These are phyloP conservation scores for Lasioglossum malachurum DNA, from an alignment of 2,888 invertebrate species.

Conservation along the genomic window DNA sequence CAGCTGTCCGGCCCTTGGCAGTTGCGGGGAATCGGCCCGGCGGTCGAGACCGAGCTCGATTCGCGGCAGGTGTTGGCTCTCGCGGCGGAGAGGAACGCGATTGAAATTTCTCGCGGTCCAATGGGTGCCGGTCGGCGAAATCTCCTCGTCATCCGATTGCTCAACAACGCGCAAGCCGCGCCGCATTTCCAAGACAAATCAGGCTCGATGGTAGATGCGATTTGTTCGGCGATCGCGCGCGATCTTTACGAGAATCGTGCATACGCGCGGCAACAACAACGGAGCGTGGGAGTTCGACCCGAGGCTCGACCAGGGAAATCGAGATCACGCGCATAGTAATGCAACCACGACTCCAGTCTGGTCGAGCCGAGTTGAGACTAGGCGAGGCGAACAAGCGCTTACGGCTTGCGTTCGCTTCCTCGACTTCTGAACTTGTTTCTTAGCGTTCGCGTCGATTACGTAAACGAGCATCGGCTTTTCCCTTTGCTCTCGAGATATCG, in stretches of 20 bases:
- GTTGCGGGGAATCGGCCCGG: constrained; percentile 23
- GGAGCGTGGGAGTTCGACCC: constrained; percentile 69
- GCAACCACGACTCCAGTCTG: constrained; percentile 23
- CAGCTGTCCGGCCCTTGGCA: constrained; percentile 49
- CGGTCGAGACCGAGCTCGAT: background rate
- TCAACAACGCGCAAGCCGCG: background rate
- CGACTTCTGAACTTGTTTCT: constrained; percentile 61
- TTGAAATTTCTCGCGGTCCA: constrained; percentile 47
- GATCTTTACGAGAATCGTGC: constrained; percentile 58
- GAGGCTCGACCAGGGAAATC: constrained; percentile 66
- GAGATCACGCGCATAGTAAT: constrained; percentile 64
- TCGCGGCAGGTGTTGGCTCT: constrained; percentile 46
- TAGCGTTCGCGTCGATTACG: constrained; percentile 44
- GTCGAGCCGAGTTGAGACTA: background rate
- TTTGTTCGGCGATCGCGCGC: constrained; percentile 51
- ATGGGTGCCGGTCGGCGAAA: constrained; percentile 5
- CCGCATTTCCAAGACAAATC: constrained; percentile 49
- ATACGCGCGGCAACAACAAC: constrained; percentile 43
- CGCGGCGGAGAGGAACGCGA: constrained; percentile 26
- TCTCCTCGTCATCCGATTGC: constrained; percentile 24
- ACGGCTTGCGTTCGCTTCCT: constrained; percentile 56
- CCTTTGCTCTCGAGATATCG: background rate
- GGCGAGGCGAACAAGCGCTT: constrained; percentile 13
- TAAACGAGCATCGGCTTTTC: constrained; percentile 34
- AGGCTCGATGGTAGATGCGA: constrained; percentile 44